Percentiles rank a stretch among this genome's conserved stretches.
phyloP scores from a whole-genome alignment of 2,888 invertebrate genomes.

The Deilephila elpenor region DNA sequence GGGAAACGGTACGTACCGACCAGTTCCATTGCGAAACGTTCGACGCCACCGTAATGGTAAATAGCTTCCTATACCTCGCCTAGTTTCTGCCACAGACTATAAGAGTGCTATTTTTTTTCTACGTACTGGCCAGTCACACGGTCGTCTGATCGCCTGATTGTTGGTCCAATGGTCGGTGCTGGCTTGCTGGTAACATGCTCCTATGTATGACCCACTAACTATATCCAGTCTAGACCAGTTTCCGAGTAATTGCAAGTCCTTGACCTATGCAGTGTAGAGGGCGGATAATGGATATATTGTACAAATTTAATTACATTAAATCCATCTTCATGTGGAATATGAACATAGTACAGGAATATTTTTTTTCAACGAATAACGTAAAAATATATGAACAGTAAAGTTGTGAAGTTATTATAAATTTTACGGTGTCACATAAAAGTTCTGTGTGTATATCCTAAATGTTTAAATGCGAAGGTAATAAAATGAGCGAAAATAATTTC shows the following conservation, averaged over 20 bases:
- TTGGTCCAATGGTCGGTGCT: neutral
- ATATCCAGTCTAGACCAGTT: neutral
- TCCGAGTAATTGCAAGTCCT: neutral
- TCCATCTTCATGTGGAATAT: neutral
- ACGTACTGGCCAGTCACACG: neutral
- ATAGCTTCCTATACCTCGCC: conserved; percentile 20
- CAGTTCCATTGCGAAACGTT: conserved; percentile 14
- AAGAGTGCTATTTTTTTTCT: neutral
- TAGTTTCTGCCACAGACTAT: neutral
- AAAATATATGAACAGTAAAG: neutral
- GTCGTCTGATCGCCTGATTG: neutral
- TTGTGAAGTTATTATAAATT: neutral
- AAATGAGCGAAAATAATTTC: neutral
- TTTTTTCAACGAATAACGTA: neutral
- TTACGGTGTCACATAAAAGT: neutral
- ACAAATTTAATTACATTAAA: neutral
- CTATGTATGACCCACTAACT: neutral
- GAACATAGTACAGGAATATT: neutral
- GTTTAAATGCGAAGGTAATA: neutral
- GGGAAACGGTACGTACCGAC: conserved; percentile 2
- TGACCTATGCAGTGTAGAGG: neutral
- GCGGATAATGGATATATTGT: neutral
- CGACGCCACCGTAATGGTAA: conserved; percentile 12
- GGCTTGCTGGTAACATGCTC: neutral
- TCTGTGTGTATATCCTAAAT: neutral